These are phyloP conservation scores for Eulimnadia texana DNA, from an alignment of 1,140 invertebrate genomes.

Conservation along the genomic window DNA sequence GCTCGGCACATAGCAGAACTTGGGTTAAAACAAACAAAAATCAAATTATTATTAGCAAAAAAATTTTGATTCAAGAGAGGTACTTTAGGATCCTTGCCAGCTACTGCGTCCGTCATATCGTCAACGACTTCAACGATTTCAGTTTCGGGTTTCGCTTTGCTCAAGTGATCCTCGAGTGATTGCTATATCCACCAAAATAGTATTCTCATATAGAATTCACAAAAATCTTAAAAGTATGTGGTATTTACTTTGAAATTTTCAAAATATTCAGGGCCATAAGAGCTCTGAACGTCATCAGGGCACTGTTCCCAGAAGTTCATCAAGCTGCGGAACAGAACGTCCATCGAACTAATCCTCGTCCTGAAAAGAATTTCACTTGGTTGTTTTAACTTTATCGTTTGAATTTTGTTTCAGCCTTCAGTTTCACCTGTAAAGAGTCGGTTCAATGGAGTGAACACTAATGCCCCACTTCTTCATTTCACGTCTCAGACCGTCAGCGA, in stretches of 20 bases:
- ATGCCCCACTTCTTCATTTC: slow-evolving; percentile 40
- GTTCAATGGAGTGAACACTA: slow-evolving; percentile 34
- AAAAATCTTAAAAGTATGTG: slow-evolving; percentile 8
- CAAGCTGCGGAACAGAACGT: slow-evolving; percentile 22
- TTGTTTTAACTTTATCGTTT: background rate
- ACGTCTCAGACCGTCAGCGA: slow-evolving; percentile 35
- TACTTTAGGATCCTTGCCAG: slow-evolving; percentile 24
- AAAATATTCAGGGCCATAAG: slow-evolving; percentile 30
- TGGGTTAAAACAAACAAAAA: background rate
- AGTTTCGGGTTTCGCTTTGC: slow-evolving; percentile 20
- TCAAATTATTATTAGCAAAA: background rate
- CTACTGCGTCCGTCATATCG: slow-evolving; percentile 28
- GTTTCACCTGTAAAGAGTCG: slow-evolving; percentile 32
- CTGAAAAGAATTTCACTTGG: slow-evolving; percentile 16
- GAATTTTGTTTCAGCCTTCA: background rate
- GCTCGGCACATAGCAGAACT: slow-evolving; percentile 26
- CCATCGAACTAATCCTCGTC: slow-evolving; percentile 25
- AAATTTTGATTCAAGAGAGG: background rate
- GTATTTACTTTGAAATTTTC: slow-evolving; percentile 25
- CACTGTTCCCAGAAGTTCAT: slow-evolving; percentile 27
- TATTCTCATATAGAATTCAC: background rate
- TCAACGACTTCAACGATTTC: slow-evolving; percentile 28
- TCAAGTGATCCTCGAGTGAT: slow-evolving; percentile 16
- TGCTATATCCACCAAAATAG: background rate
- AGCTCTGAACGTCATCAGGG: slow-evolving; percentile 24